Base-by-base conservation (phyloP, 2,113 vertebrate genomes). In the Silurus glanis region DNA sequence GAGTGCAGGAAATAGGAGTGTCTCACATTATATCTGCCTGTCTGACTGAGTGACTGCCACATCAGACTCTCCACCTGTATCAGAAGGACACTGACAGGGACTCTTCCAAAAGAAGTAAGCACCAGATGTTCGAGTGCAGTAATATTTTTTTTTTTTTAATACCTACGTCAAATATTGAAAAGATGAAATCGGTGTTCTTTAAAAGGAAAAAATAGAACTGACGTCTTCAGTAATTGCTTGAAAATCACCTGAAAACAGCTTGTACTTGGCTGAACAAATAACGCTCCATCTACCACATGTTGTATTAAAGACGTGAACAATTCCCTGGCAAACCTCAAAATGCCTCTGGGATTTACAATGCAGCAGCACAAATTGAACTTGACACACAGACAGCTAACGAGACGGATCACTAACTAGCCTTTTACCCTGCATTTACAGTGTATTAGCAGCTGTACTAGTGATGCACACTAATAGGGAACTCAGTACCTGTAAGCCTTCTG, bases 31-130 rank as follows among this genome's bases (percentile, higher is more conserved):
- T 92, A 58, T 90, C 83, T 89, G 89, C 76, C 79, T 86, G 25
- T 84, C 90, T 85, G 90, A 88, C 87, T 90, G 90, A 88, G 88
- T 87, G 71, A 75, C 90, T 92, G 92, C 71, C 74, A 78, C 58
- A 78, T 76, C 83, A 78, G 72, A 75, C 47, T 55, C 59, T 85
- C 72, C 72, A 85, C 74, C 83, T 85, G 83, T 69, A 58, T 80
- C 37, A 85, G 76, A 80, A 53, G 12, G 53, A 58, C 37, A 56
- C 84, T 9, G 51, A 25, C 25, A 25, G 62, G 61, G 61, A 64
- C 21, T 56, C 51, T 85, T 69, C 67, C 37, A 6, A 71, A 80
- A 85, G 53, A 80, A n/a, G 59, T 67, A 47, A 28, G 53, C 53
- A 49, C 84, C 84, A 85, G 84, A 85, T 85, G 84, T 71, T 80